Conservation (phyloP, 1,140 invertebrate species). For the Magallana gigas region DNA sequence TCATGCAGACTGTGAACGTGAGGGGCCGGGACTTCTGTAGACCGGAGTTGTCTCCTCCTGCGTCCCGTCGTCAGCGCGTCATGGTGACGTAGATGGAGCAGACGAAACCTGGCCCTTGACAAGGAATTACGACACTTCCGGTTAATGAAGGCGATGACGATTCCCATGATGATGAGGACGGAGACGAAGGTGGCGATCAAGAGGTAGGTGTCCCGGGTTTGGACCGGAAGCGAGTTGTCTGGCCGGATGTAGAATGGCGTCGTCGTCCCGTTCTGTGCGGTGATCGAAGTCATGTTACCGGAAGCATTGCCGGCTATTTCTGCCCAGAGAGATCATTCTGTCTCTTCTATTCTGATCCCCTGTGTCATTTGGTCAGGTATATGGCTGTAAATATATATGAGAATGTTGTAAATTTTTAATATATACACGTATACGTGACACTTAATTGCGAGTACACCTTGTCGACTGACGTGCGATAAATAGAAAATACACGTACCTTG, state of each 20-base stretch:
- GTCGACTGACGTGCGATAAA: too few species aligned
- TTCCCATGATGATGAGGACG: slow-evolving; percentile 45
- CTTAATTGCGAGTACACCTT: too few species aligned
- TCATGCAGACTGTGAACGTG: slow-evolving; percentile 21
- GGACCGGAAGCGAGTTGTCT: slow-evolving; percentile 23
- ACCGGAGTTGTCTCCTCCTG: background rate
- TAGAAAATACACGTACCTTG: too few species aligned
- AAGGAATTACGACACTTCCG: slow-evolving; percentile 43
- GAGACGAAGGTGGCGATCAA: slow-evolving; percentile 46
- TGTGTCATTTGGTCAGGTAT: too few species aligned
- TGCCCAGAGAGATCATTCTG: too few species aligned
- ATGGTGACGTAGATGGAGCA: slow-evolving; percentile 32
- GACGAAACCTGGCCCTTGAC: background rate
- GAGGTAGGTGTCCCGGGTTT: slow-evolving; percentile 44
- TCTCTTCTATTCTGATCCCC: too few species aligned
- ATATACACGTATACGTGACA: too few species aligned
- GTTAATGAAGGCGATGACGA: slow-evolving; percentile 45
- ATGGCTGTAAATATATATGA: too few species aligned
- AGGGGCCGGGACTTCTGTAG: background rate
- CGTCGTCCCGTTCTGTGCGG: background rate
- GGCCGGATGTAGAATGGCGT: background rate
- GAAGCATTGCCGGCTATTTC: background rate
- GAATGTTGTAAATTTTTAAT: too few species aligned
- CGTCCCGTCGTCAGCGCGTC: slow-evolving; percentile 35
- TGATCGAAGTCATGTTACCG: background rate